Evolutionary conservation across 2,888 invertebrate species (phyloP), one percentile per base, ranked within the genome.

Genomic region (Himalopsyche japonica): DNA sequence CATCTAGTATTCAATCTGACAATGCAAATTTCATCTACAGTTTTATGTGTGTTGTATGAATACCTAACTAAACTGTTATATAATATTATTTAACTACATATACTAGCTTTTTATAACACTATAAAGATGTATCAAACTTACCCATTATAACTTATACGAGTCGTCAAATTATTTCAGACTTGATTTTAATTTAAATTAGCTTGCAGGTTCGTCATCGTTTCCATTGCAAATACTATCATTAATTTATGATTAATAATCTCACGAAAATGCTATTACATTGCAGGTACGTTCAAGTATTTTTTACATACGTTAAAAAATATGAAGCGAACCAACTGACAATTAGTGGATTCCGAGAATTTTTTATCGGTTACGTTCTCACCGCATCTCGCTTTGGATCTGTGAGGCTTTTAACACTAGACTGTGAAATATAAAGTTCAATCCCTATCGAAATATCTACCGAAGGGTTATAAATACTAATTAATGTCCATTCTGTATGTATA

Each of bases 221-320:
- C 70, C 70, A 27, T 24, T 30, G 70, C 70, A 70, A 70, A 70
- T 70, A 70, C 70, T 70, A 70, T 70, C 70, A 70, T 70, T 70
- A 70, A 70, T 70, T 70, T 70, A 70, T 70, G 70, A 70, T 70
- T 70, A 70, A 70, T 70, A 70, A 70, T 70, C 70, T 70, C 70
- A 70, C 70, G 70, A 70, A 70, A 70, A 70, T 70, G 70, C 70
- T 70, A 70, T 70, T 70, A 70, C 70, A 70, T 70, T 70, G 30
- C 70, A 70, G 30, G 30, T 70, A 70, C 70, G 70, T 70, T 70
- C 70, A 70, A 30, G 70, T 70, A 27, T 70, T 70, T 70, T 70
- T 70, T 70, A 27, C 70, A 70, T 70, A 30, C 70, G 30, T 30
- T 24, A 70, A 70, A 70, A 70, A 70, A 70, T 70, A 70, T 70